A percentile compares a stretch with the other conserved stretches of the same genome.
Conservation (phyloP, 2,888 invertebrate species). For the Acronicta leporina region DNA sequence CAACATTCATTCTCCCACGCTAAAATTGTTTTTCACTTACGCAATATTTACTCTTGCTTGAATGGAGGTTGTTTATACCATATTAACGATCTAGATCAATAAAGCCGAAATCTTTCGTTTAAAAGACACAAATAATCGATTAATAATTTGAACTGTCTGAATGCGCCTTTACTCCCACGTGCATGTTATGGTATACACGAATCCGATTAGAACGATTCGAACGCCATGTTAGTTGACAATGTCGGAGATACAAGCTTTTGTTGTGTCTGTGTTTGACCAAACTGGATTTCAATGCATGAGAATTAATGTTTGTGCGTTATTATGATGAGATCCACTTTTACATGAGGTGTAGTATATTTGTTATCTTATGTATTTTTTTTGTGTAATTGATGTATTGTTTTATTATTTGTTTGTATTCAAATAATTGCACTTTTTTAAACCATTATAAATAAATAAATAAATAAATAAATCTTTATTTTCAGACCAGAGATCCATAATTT, state of each 20-base stretch:
- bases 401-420: too few relatives aligned
- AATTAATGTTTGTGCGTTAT: conserved; percentile 47
- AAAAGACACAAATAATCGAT: background rate
- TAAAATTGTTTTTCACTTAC: too few relatives aligned
- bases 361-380: too few relatives aligned
- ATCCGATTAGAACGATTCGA: conserved; percentile 54
- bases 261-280: conserved; percentile 40
- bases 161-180: conserved; percentile 29
- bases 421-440: too few relatives aligned
- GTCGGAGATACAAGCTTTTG: conserved; percentile 49
- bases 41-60: too few relatives aligned
- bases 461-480: too few relatives aligned
- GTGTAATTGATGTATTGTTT: too few relatives aligned
- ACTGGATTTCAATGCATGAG: conserved; percentile 49
- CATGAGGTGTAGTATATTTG: too few relatives aligned
- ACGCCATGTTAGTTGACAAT: conserved; percentile 49
- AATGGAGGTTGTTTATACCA: too few relatives aligned
- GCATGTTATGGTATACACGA: conserved; percentile 49
- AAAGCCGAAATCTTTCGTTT: conserved; percentile 17
- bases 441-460: too few relatives aligned
- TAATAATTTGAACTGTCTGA: conserved; percentile 6
- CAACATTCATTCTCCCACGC: conserved; percentile 24
- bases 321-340: conserved; percentile 19
- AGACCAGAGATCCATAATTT: too few relatives aligned
- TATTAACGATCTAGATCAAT: conserved; percentile 16